These are phyloP conservation scores for Trachemys scripta DNA, from an alignment of 2,113 vertebrate genomes.

Conservation along the genomic window DNA sequence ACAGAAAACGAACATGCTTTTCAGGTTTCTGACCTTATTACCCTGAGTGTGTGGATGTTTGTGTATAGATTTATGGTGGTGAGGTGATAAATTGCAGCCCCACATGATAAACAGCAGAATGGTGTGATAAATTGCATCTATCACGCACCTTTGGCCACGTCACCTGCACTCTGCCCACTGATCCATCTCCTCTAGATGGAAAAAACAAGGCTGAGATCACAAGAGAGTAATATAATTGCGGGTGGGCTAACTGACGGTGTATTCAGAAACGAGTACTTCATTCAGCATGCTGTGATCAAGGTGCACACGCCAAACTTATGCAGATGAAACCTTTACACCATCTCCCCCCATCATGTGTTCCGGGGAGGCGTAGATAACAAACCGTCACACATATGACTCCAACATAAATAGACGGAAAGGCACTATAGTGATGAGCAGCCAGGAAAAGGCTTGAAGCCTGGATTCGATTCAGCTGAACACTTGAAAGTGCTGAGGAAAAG, in stretches of 20 bases:
- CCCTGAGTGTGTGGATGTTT: not conserved
- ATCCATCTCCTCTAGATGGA: constrained; percentile 22
- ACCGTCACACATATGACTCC: not conserved
- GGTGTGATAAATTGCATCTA: constrained; percentile 29
- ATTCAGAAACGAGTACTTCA: not conserved
- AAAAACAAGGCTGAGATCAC: not conserved
- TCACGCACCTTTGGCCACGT: constrained; percentile 19
- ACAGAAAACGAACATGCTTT: fast-evolving
- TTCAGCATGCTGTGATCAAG: not conserved
- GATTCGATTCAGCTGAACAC: not conserved
- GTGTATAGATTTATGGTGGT: not conserved
- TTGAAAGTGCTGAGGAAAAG: not conserved
- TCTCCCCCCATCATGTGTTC: not conserved
- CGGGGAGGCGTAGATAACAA: not conserved
- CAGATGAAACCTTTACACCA: not conserved
- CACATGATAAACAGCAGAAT: not conserved
- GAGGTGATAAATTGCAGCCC: constrained; percentile 14
- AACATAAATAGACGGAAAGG: not conserved
- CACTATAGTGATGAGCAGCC: not conserved
- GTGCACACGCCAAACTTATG: not conserved
- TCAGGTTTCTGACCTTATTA: not conserved
- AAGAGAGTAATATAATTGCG: not conserved
- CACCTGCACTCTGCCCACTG: not conserved
- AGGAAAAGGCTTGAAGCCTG: not conserved
- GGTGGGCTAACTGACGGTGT: not conserved